phyloP scores from a whole-genome alignment of 2,113 vertebrate genomes.

The Nettapus auritus region DNA sequence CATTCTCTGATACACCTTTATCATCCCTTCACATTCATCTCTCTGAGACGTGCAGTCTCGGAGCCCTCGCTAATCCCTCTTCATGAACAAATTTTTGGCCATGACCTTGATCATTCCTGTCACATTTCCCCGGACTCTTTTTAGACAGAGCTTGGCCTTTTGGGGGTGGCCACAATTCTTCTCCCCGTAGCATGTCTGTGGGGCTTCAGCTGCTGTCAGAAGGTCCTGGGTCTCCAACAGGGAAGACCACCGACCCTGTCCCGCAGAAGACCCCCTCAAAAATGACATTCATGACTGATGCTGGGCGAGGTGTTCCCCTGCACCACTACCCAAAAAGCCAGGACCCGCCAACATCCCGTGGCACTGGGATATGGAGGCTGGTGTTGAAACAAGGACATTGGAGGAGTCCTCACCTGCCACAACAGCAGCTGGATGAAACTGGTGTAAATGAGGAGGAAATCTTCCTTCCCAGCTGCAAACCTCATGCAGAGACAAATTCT shows the following conservation, averaged over 20 bases:
- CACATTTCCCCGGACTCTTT: neutral
- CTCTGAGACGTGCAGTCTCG: neutral
- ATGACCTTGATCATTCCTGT: neutral
- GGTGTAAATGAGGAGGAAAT: neutral
- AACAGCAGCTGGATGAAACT: too few species aligned
- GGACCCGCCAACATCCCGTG: neutral
- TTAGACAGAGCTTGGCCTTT: neutral
- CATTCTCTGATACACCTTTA: slow-evolving; percentile 23
- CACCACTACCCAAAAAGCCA: neutral
- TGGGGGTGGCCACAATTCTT: neutral
- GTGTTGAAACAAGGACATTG: accelerated
- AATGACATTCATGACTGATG: accelerated
- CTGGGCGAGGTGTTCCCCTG: neutral
- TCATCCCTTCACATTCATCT: neutral
- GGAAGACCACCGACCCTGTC: accelerated
- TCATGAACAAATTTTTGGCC: neutral
- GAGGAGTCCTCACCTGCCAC: neutral
- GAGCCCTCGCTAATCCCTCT: neutral
- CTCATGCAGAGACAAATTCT: neutral
- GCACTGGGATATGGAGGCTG: neutral
- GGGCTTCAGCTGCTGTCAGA: neutral
- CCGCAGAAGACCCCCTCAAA: neutral
- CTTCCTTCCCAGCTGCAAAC: neutral
- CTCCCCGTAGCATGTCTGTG: accelerated
- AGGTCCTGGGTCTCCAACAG: neutral